Conservation (phyloP, 1,140 invertebrate species). For the Neodiprion pinetum region DNA sequence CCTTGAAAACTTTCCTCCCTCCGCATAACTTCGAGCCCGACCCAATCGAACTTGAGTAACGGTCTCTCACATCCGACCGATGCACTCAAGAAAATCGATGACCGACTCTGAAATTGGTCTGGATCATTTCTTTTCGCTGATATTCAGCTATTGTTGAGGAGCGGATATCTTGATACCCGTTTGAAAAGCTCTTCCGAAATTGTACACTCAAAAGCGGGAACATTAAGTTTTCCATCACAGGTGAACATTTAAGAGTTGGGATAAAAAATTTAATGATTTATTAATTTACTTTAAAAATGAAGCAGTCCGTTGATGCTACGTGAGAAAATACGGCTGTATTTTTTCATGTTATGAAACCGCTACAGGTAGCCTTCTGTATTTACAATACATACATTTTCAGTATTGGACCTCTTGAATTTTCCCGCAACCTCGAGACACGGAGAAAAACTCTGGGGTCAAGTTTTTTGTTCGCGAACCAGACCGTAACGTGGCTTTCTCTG, state of each 20-base stretch:
- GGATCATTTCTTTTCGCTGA: not conserved
- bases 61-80: too few species aligned
- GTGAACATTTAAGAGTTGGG: too few species aligned
- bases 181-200: too few species aligned
- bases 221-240: too few species aligned
- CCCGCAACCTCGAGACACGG: not conserved
- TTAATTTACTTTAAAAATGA: too few species aligned
- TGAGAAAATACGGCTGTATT: constrained; percentile 2
- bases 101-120: not conserved
- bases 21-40: too few species aligned
- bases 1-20: too few species aligned
- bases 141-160: not conserved
- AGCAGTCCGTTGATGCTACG: not conserved
- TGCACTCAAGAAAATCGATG: too few species aligned
- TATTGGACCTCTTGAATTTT: not conserved
- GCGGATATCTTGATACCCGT: not conserved
- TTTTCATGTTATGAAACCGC: too few species aligned
- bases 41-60: too few species aligned
- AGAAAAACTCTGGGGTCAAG: not conserved
- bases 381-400: constrained; percentile 38
- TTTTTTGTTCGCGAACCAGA: not conserved
- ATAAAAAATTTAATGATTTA: too few species aligned
- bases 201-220: too few species aligned
- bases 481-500: not conserved
- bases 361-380: constrained; percentile 54